These are phyloP conservation scores for Mallotus villosus DNA, from an alignment of 2,797 vertebrate genomes.

Conservation along the genomic window DNA sequence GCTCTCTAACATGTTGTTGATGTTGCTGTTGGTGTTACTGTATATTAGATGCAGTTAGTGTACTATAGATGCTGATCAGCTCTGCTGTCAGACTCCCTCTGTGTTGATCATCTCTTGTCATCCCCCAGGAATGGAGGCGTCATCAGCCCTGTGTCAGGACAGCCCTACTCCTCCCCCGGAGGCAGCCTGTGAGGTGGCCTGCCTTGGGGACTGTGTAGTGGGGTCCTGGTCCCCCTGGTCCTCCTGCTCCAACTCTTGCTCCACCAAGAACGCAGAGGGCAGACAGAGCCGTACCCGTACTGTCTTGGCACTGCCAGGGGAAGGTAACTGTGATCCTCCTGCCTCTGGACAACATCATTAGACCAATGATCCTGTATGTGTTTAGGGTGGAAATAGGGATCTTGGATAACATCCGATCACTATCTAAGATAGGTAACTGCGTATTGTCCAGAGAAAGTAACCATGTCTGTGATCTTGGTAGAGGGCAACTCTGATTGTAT, in stretches of 20 bases:
- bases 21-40: too few relatives aligned
- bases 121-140: conserved; percentile 77
- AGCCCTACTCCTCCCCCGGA: conserved; percentile 64
- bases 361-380: background rate
- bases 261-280: conserved; percentile 83
- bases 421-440: too few relatives aligned
- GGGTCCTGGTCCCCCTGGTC: conserved; percentile 90
- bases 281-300: conserved; percentile 85
- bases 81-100: background rate
- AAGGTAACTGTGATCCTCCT: conserved; percentile 73
- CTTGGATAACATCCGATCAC: too few relatives aligned
- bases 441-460: too few relatives aligned
- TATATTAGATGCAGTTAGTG: too few relatives aligned
- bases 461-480: too few relatives aligned
- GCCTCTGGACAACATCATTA: background rate
- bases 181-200: conserved; percentile 81
- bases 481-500: too few relatives aligned
- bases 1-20: too few relatives aligned
- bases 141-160: conserved; percentile 73
- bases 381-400: too few relatives aligned
- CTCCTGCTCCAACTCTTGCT: conserved; percentile 88
- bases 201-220: conserved; percentile 86
- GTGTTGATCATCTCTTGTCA: background rate
- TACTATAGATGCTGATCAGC: too few relatives aligned
- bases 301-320: conserved; percentile 86